Evolutionary conservation across 2,797 vertebrate genomes (phyloP), one percentile per base, ranked within the genome.

Genomic region (Simalia tracyae): DNA sequence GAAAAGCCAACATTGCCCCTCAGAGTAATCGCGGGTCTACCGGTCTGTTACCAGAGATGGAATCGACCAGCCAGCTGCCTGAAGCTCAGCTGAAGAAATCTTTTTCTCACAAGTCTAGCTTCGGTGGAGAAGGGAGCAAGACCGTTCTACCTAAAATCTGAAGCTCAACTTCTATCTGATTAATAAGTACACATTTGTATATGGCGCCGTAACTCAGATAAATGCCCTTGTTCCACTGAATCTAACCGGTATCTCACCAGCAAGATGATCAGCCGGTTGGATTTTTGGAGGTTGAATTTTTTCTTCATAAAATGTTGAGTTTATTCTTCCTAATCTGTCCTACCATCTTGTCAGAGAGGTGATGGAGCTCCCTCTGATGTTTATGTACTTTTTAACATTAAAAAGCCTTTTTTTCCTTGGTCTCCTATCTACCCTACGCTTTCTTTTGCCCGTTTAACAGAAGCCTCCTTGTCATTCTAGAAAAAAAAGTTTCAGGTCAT

Each of bases 101-200:
- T 0, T 15, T 84, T 1, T 63, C 84, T 2, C n/a, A 31, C 4
- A 64, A 5, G 31, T 5, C n/a, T 1, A 90, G 89, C 31, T 2
- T 84, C 0, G 2, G 0, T 0, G 85, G 17, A 31, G 86, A 92
- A n/a, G 68, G 59, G 3, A 92, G 92, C 89, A 88, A 90, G 88
- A 24, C 19, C 7, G 19, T 90, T 86, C 87, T 94, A 15, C 68
- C 57, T 1, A 1, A 91, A 19, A 92, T 93, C 15, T 93, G 90
- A 94, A 94, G 85, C 17, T 12, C 0, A 91, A 24, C 66, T 5
- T 0, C 5, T 90, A 86, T 88, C 72, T 24, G 36, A 10, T 81
- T 46, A 0, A 0, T 61, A 2, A 92, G 61, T 61, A 61, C 81
- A 63, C 64, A 22, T 91, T 91, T 91, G 86, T 87, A 87, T 50